Evolutionary conservation across 1,140 invertebrate genomes (phyloP).

Genomic region (Drosophila miranda): DNA sequence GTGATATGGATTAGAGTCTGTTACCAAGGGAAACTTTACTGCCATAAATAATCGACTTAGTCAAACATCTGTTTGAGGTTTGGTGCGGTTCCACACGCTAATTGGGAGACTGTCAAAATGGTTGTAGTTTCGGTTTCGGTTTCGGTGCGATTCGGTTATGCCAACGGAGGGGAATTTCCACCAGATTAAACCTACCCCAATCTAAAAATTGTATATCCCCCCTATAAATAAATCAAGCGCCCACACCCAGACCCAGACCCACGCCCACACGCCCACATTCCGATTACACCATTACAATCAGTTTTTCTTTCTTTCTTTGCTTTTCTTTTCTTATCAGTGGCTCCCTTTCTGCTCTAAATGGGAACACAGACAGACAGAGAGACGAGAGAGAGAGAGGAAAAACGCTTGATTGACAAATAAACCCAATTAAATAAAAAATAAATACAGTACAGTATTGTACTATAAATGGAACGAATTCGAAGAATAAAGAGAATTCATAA

Average conservation of each 20-base stretch:
- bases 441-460: no score
- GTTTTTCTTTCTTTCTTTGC: constrained; percentile 1
- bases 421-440: constrained; percentile 50
- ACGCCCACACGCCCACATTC: constrained; percentile 9
- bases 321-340: constrained; percentile 42
- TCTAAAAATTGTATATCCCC: neutral
- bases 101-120: constrained; percentile 25
- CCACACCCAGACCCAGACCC: neutral
- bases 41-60: constrained; percentile 41
- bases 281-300: constrained; percentile 17
- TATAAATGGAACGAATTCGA: constrained; percentile 34
- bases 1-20: constrained; percentile 13
- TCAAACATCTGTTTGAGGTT: constrained; percentile 30
- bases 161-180: constrained; percentile 27
- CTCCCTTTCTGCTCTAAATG: constrained; percentile 23
- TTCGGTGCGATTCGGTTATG: constrained; percentile 29
- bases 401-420: constrained; percentile 59
- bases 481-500: constrained; percentile 44
- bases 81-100: constrained; percentile 7
- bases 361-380: constrained; percentile 2
- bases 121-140: no score
- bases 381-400: constrained; percentile 9
- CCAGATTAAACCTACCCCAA: constrained; percentile 21
- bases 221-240: constrained; percentile 15
- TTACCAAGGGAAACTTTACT: constrained; percentile 25